A percentile compares a stretch with the other conserved stretches of the same genome.
Conservation (phyloP, 2,113 vertebrate species). For the Herpetotheres cachinnans region DNA sequence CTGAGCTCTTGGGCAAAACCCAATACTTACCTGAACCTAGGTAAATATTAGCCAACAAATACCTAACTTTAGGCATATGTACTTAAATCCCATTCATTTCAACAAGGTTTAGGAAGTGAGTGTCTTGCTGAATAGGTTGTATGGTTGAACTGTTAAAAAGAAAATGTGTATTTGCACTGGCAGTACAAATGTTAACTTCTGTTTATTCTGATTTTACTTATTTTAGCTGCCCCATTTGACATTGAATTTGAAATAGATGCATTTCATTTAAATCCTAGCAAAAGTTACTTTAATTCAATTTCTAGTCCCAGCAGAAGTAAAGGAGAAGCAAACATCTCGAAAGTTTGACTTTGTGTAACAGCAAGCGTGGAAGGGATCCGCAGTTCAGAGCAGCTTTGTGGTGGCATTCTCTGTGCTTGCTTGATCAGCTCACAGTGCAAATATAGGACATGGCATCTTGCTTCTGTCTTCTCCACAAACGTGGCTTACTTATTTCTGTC, state of each 20-base stretch:
- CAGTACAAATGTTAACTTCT: slow-evolving; percentile 25
- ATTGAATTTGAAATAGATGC: not conserved
- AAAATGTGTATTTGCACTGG: not conserved
- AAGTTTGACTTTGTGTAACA: not conserved
- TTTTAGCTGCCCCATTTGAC: not conserved
- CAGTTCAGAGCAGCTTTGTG: not conserved
- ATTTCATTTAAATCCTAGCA: not conserved
- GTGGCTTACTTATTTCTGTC: not conserved
- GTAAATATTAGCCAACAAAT: not conserved
- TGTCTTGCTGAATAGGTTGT: not conserved
- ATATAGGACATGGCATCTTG: not conserved
- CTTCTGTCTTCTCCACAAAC: not conserved
- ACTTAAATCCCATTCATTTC: not conserved
- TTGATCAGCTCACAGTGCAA: not conserved
- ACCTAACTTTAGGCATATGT: not conserved
- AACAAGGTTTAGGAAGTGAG: not conserved
- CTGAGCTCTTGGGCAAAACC: not conserved
- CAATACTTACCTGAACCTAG: not conserved
- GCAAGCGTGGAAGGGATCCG: accelerated
- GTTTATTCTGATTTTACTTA: not conserved
- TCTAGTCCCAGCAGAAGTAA: not conserved
- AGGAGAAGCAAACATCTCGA: not conserved
- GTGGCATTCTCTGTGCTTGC: not conserved
- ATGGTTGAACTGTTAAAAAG: not conserved
- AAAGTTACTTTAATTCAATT: not conserved